Conservation (phyloP, 1,140 invertebrate species). For the Eumaeus atala region DNA sequence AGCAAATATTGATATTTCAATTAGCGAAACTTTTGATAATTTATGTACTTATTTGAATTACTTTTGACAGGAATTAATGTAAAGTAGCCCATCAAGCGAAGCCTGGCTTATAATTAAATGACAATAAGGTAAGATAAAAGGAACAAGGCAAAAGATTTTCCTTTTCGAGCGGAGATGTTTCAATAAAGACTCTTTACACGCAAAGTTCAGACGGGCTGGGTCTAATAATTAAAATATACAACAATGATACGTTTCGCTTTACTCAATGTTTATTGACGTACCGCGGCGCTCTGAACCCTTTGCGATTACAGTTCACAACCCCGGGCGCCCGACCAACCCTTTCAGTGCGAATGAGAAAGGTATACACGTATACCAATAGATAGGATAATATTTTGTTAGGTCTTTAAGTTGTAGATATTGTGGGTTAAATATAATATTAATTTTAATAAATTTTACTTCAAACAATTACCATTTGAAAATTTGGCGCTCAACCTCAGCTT, state of each 20-base stretch:
- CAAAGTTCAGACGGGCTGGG: constrained; percentile 36
- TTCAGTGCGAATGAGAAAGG: background rate
- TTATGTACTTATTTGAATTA: background rate
- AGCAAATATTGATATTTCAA: too few relatives aligned
- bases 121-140: constrained; percentile 14
- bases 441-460: too few relatives aligned
- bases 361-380: background rate
- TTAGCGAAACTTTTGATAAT: background rate
- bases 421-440: background rate
- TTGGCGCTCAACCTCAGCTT: too few relatives aligned
- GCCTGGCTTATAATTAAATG: constrained; percentile 5
- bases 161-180: constrained; percentile 17
- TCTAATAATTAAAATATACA: constrained; percentile 64
- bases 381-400: background rate
- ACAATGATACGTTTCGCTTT: constrained; percentile 59
- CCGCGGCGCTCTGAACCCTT: constrained; percentile 41
- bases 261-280: constrained; percentile 58
- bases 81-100: constrained; percentile 1
- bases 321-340: constrained; percentile 3
- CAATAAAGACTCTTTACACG: constrained; percentile 32
- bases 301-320: constrained; percentile 49
- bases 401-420: constrained; percentile 1
- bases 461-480: too few relatives aligned
- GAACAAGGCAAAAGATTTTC: constrained; percentile 2
- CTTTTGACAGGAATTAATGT: constrained; percentile 1